Base-by-base conservation (phyloP, 2,113 vertebrate species). In the Trogon surrucura region DNA sequence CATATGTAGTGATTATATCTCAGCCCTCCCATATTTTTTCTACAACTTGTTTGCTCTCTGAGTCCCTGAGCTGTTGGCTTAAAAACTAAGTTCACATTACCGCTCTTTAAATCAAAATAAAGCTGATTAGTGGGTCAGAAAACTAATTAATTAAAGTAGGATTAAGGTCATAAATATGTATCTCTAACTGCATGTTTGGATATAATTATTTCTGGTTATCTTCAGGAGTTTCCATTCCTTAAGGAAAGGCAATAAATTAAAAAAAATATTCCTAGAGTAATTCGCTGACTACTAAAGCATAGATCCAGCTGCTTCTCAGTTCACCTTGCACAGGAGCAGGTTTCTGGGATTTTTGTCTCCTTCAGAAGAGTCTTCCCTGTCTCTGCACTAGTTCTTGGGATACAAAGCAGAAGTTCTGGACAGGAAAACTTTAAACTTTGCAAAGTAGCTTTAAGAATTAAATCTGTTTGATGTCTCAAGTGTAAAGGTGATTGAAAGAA, bases 91-190 rank as follows among this genome's bases (percentile, higher is more conserved):
- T 75, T 91, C 26, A 38, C 3, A 1, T 88, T 69, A 53, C 11
- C 8, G 2, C 32, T 89, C 45, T 80, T 91, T 85, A 94, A 91
- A 74, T 34, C 44, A 80, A 77, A 71, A 64, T 79, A 51, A 77
- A 57, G 36, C 44, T 38, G 32, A 85, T 36, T 32, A 79, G 48
- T 71, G 32, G 69, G 51, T 91, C 62, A 83, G 64, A 90, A 88
- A 93, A 77, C 60, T 78, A 89, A 81, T 80, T 92, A 54, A 94
- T 82, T 89, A 51, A 79, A 78, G 23, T 50, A 73, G 66, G 57
- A 80, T 91, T 89, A 84, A 85, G 93, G 64, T 84, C 32, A 51
- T 62, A 86, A 85, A 72, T 61, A 12, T 1, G 3, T 69, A 30
- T 75, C 27, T 88, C 70, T 65, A 65, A 53, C 61, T 75, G 48